phyloP scores from a whole-genome alignment of 2,797 vertebrate genomes.

The Mormyrus hasselquistii region DNA sequence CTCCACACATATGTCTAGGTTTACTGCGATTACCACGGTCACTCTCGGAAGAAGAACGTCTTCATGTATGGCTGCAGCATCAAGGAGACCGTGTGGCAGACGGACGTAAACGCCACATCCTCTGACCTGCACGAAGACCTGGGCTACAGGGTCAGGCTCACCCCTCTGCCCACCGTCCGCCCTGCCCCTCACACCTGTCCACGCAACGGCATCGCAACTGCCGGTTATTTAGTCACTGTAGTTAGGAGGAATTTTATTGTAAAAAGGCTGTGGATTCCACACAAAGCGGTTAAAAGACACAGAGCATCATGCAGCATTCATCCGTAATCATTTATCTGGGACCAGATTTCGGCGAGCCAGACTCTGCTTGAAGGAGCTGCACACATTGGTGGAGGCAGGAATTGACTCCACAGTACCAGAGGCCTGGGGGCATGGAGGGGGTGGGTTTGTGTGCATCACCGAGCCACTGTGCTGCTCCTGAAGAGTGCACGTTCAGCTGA shows the following conservation, averaged over 20 bases:
- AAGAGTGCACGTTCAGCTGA: neutral
- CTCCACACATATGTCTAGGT: slow-evolving; percentile 63
- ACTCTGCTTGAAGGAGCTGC: neutral
- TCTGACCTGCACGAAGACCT: slow-evolving; percentile 81
- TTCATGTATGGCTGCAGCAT: slow-evolving; percentile 98
- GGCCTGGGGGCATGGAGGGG: neutral
- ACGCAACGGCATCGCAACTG: neutral
- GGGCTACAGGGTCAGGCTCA: slow-evolving; percentile 73
- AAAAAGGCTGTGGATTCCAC: neutral
- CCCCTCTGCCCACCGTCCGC: neutral
- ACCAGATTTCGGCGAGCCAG: neutral
- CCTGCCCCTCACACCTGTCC: neutral
- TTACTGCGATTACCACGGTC: slow-evolving; percentile 96
- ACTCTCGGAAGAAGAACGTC: slow-evolving; percentile 97
- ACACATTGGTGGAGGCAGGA: neutral
- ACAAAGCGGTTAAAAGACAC: neutral
- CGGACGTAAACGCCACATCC: slow-evolving; percentile 66
- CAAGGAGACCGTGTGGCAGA: slow-evolving; percentile 94
- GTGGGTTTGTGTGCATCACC: neutral
- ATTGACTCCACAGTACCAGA: neutral
- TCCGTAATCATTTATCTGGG: neutral
- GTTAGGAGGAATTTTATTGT: neutral
- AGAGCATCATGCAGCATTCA: neutral
- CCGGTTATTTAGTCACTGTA: neutral
- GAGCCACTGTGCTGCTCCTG: neutral